These are phyloP conservation scores for Pantherophis alleghaniensis DNA, from an alignment of 2,797 vertebrate genomes.

Conservation along the genomic window DNA sequence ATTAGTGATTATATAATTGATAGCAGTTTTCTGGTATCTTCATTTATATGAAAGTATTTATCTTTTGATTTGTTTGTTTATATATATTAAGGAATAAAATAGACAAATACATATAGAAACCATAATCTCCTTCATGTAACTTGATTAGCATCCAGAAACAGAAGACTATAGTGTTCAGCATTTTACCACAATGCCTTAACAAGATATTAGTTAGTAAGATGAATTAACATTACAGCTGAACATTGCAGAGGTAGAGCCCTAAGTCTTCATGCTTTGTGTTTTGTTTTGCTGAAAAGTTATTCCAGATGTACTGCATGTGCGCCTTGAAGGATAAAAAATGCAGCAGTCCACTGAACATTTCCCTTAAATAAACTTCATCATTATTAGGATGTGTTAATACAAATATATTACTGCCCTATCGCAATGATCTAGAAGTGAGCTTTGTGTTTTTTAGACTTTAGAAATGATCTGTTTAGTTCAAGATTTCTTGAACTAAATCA, in stretches of 20 bases:
- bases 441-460: not conserved
- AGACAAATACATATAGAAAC: not conserved
- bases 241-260: not conserved
- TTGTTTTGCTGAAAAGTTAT: not conserved
- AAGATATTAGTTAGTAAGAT: not conserved
- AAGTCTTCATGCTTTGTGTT: not conserved
- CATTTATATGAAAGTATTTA: not conserved
- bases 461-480: not conserved
- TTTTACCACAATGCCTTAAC: not conserved
- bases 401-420: not conserved
- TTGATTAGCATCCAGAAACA: not conserved
- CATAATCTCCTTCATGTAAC: not conserved
- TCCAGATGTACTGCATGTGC: not conserved
- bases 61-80: not conserved
- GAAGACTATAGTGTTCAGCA: not conserved
- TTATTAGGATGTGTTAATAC: not conserved
- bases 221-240: not conserved
- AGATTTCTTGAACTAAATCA: not conserved
- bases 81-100: not conserved
- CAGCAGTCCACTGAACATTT: not conserved
- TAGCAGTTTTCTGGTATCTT: not conserved
- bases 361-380: not conserved
- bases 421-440: not conserved
- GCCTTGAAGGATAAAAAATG: not conserved
- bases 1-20: not conserved